A percentile compares a stretch with the other conserved stretches of the same genome.
phyloP scores from a whole-genome alignment of 2,797 vertebrate species.

The Enteromius fasciolatus region DNA sequence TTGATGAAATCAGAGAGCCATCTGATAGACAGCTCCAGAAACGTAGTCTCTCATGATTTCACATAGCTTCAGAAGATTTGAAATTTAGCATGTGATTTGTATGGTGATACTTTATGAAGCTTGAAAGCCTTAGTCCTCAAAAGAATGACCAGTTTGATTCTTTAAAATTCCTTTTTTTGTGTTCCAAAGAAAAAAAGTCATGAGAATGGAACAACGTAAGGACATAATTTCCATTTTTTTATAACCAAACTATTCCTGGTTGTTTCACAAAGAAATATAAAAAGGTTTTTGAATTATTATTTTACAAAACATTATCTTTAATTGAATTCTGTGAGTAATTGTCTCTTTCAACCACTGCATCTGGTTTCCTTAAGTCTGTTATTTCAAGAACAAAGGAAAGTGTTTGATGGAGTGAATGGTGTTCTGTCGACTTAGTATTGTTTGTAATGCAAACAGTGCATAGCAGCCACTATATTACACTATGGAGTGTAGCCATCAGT shows the following conservation, averaged over 20 bases:
- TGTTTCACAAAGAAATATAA: not conserved
- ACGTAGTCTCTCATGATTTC: no score
- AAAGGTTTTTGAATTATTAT: not conserved
- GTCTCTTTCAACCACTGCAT: conserved; percentile 57
- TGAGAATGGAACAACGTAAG: not conserved
- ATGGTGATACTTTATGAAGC: not conserved
- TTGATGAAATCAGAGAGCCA: no score
- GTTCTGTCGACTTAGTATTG: conserved; percentile 68
- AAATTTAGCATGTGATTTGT: not conserved
- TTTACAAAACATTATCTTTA: conserved; percentile 19
- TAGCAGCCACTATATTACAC: conserved; percentile 65
- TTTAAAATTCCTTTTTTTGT: not conserved
- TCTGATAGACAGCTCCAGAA: no score
- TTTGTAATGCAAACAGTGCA: conserved; percentile 67
- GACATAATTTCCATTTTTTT: not conserved
- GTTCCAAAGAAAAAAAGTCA: not conserved
- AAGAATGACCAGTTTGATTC: not conserved
- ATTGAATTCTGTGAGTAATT: conserved; percentile 69
- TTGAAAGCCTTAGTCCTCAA: conserved; percentile 7
- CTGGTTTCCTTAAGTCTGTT: conserved; percentile 64
- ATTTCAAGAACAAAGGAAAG: conserved; percentile 68
- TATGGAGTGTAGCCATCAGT: conserved; percentile 68
- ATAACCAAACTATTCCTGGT: not conserved
- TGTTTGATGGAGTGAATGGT: conserved; percentile 70
- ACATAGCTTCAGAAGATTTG: not conserved